A percentile compares a stretch with the other conserved stretches of the same genome.
Conservation (phyloP, 2,888 invertebrate genomes). For the Polydrusus pterygomalis region DNA sequence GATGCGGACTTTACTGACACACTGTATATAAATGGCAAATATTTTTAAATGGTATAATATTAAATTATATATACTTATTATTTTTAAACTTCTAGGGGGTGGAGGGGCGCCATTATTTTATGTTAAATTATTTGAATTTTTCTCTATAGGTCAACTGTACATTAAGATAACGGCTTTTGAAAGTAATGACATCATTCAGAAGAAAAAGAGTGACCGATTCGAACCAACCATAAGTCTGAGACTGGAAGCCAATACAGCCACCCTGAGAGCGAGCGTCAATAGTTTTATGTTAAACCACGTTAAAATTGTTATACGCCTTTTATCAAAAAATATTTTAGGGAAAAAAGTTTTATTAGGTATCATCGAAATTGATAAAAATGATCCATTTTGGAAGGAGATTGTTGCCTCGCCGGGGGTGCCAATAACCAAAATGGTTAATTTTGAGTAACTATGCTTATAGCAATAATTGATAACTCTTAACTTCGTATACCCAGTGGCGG, state of each 20-base stretch:
- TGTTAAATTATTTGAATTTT: neutral
- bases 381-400: constrained; percentile 80
- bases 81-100: too few relatives aligned
- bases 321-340: constrained; percentile 80
- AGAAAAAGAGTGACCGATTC: constrained; percentile 84
- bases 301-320: constrained; percentile 79
- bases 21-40: too few relatives aligned
- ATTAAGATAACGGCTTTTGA: constrained; percentile 86
- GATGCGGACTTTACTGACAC: too few relatives aligned
- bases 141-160: constrained; percentile 79
- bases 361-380: constrained; percentile 79
- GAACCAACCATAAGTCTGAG: constrained; percentile 85
- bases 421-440: constrained; percentile 77
- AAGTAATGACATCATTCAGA: constrained; percentile 73
- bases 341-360: constrained; percentile 82
- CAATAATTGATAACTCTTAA: too few relatives aligned
- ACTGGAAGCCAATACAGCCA: constrained; percentile 80
- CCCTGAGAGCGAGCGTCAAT: constrained; percentile 78
- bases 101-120: too few relatives aligned
- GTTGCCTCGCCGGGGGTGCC: constrained; percentile 74
- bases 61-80: too few relatives aligned
- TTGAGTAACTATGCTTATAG: constrained; percentile 69
- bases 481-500: too few relatives aligned
- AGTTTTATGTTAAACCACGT: constrained; percentile 78
- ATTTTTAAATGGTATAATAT: too few relatives aligned